phyloP scores from a whole-genome alignment of 2,888 invertebrate species.

The Drosophila villosipedis region DNA sequence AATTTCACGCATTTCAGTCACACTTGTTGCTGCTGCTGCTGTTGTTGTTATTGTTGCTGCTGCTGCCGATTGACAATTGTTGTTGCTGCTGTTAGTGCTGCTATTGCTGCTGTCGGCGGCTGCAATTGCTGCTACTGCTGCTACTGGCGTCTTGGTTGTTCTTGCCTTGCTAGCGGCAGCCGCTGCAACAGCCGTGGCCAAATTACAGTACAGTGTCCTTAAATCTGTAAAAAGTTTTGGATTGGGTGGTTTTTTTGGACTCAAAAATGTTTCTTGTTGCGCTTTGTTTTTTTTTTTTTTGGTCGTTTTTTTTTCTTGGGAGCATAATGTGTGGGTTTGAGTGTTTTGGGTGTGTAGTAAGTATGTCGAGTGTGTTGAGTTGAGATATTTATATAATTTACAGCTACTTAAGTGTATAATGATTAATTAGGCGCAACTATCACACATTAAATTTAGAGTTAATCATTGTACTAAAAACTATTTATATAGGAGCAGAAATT shows the following conservation, averaged over 20 bases:
- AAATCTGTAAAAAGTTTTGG: constrained; percentile 85
- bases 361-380: neutral
- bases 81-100: constrained; percentile 30
- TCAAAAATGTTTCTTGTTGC: constrained; percentile 60
- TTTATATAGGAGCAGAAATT: constrained; percentile 35
- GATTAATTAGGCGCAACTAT: constrained; percentile 55
- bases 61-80: constrained; percentile 30
- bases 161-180: constrained; percentile 72
- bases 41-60: neutral
- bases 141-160: constrained; percentile 44
- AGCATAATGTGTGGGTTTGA: constrained; percentile 17
- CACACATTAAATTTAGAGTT: constrained; percentile 51
- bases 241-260: constrained; percentile 77
- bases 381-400: constrained; percentile 38
- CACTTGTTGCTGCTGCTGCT: constrained; percentile 18
- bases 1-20: constrained; percentile 61
- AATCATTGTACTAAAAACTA: constrained; percentile 31
- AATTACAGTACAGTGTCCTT: constrained; percentile 84
- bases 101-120: constrained; percentile 38
- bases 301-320: neutral
- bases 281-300: constrained; percentile 33
- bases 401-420: constrained; percentile 52
- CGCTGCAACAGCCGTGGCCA: constrained; percentile 84
- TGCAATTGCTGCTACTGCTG: constrained; percentile 25
- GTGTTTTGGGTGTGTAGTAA: constrained; percentile 9